Base-by-base conservation (phyloP, 2,888 invertebrate genomes). In the Apamea anceps region DNA sequence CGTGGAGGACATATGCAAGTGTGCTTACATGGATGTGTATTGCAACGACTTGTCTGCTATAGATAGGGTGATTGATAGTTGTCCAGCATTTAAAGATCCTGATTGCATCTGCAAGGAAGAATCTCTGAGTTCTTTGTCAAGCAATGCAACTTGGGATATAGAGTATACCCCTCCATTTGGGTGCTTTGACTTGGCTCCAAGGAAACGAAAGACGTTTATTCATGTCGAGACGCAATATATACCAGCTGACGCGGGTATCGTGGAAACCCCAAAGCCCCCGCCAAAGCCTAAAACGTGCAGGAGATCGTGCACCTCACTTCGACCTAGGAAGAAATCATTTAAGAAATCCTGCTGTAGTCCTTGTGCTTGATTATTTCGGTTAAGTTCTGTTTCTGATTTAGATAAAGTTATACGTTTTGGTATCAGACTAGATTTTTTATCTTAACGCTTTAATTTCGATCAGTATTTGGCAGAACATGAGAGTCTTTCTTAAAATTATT, bases 141-240 rank as follows among this genome's bases (percentile, higher is more conserved):
- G 97, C 76, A 98, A 98, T 82, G 97, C 97, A 2, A 98, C 98
- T 79, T 97, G 98, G 94, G 98, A 98, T 89, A 98, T 98, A 65
- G 98, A 98, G 81, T 98, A 98, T 75, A 98, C 98, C 0, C 98
- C 98, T 1, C 98, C 98, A 0, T 98, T 98, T 66, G 98, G 98
- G 0, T 96, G 98, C 63, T 97, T 98, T 74, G 97, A 97, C 86
- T 96, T 98, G 2, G 96, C 97, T 79, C 95, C 97, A 1, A 95
- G 97, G 18, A 95, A 96, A 73, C 93, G 95, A 5, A 94, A 93
- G 80, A 94, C 94, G 1, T 97, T 97, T 85, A 94, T 97, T 4
- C 97, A 98, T 85, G 97, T 96, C 0, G 97, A 97, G 77, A 98
- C 98, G 0, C 98, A 98, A 89, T 98, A 98, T 88, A 91, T 95